phyloP scores from a whole-genome alignment of 2,113 vertebrate species.

The Megaptera novaeangliae region DNA sequence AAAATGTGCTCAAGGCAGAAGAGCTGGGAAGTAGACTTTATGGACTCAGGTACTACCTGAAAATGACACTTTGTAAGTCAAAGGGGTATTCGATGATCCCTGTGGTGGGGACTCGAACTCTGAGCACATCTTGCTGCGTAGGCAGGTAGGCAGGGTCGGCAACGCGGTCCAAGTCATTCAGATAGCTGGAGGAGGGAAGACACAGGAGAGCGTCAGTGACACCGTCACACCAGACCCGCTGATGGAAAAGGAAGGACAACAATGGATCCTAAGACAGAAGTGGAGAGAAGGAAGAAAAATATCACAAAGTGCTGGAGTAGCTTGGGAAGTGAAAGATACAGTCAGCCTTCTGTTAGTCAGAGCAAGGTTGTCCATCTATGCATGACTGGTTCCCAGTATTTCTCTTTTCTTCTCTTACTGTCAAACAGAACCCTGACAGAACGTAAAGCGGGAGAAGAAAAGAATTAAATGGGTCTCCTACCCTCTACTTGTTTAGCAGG shows the following conservation, averaged over 20 bases:
- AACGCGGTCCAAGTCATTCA: constrained; percentile 89
- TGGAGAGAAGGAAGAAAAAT: constrained; percentile 28
- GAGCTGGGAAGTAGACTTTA: neutral
- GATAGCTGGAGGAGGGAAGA: constrained; percentile 83
- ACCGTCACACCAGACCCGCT: constrained; percentile 33
- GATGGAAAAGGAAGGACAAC: constrained; percentile 32
- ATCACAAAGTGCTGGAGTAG: neutral
- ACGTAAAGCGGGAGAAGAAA: neutral
- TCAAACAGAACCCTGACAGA: neutral
- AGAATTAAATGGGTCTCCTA: neutral
- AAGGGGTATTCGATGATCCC: constrained; percentile 94
- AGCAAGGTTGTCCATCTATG: neutral
- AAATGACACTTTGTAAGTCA: constrained; percentile 96
- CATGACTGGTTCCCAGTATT: neutral
- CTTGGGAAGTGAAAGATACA: neutral
- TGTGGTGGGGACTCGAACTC: constrained; percentile 89
- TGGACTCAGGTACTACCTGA: constrained; percentile 87
- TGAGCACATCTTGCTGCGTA: constrained; percentile 88
- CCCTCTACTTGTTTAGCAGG: neutral
- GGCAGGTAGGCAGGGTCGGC: constrained; percentile 85
- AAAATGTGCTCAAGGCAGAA: neutral
- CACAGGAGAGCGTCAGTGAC: constrained; percentile 76
- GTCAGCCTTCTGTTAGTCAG: neutral
- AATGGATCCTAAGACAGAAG: neutral
- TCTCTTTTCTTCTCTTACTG: neutral